Base-by-base conservation (phyloP, 2,113 vertebrate genomes). In the Fulmarus glacialis region DNA sequence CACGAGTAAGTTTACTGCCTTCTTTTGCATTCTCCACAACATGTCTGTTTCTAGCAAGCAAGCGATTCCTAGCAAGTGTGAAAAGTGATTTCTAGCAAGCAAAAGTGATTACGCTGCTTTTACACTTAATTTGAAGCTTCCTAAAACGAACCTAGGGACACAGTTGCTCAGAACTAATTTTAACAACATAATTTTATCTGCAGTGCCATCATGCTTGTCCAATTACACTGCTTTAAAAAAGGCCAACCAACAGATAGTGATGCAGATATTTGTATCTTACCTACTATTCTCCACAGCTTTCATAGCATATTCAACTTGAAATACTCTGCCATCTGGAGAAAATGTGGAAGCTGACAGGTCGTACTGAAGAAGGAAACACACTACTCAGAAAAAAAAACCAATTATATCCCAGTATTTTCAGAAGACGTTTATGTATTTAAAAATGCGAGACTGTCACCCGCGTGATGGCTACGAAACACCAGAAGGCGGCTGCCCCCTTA, bases 261-360 rank as follows among this genome's bases (percentile, higher is more conserved):
- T 34, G 38, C 12, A 70, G 62, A 10, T 24, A 29, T 38, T 30
- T 81, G 45, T 77, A 93, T 93, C 98, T 98, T 96, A 99, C 99
- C 99, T 99, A 96, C 99, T 99, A 30, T 99, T 99, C 97, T 99
- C 99, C 43, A 99, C 99, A 21, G 99, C 99, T 97, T 99, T 99
- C 98, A 99, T 99, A 60, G 99, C 99, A 97, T 99, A 99, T 87
- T 99, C 99, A 91, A 99, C 99, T 96, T 99, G 99, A 95, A 99
- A 99, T 53, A 99, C 99, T 93, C 99, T 99, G 43, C 99, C 99
- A 94, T 99, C 99, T 15, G 99, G 99, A 66, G 99, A 99, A 96
- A 99, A 99, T 2, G 99, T 99, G 92, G 99, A 99, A 47, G 99
- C 99, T 23, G 99, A 99, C 95, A 99, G 97, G 96, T 99, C 99